A percentile compares a stretch with the other conserved stretches of the same genome.
Evolutionary conservation across 2,113 vertebrate species (phyloP).

Genomic region (Malaclemys terrapin): DNA sequence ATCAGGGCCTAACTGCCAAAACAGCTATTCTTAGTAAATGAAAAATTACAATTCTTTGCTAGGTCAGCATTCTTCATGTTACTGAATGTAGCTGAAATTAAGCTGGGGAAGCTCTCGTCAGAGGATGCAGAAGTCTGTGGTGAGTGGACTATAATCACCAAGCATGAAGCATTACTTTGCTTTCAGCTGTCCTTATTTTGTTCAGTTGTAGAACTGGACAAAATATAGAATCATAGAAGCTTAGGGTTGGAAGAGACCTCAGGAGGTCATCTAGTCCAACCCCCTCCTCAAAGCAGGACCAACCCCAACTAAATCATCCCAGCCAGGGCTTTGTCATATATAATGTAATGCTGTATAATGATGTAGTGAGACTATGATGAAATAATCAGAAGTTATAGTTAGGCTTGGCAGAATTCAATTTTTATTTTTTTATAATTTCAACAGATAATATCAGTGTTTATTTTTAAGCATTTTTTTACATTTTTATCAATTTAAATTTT

Average conservation of each 20-base stretch:
- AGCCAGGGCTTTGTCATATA: too few relatives aligned
- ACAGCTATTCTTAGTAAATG: neutral
- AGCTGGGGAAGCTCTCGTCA: neutral
- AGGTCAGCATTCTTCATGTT: neutral
- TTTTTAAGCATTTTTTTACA: neutral
- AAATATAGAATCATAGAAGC: neutral
- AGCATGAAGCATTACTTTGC: neutral
- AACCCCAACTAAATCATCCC: too few relatives aligned
- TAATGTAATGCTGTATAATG: neutral
- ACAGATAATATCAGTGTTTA: neutral
- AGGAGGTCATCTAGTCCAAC: too few relatives aligned
- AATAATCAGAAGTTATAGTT: neutral
- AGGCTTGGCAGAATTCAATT: neutral
- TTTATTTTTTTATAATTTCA: neutral
- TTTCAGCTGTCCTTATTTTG: neutral
- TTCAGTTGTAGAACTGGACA: neutral
- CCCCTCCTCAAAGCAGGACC: too few relatives aligned
- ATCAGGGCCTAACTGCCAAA: neutral
- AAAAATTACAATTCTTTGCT: neutral
- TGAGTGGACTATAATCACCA: neutral
- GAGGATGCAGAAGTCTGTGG: neutral
- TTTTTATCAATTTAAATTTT: neutral
- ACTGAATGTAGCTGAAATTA: fast-evolving
- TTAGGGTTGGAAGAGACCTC: too few relatives aligned
- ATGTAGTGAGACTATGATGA: neutral